These are phyloP conservation scores for Ibidorhyncha struthersii DNA, from an alignment of 2,113 vertebrate genomes.

Conservation along the genomic window DNA sequence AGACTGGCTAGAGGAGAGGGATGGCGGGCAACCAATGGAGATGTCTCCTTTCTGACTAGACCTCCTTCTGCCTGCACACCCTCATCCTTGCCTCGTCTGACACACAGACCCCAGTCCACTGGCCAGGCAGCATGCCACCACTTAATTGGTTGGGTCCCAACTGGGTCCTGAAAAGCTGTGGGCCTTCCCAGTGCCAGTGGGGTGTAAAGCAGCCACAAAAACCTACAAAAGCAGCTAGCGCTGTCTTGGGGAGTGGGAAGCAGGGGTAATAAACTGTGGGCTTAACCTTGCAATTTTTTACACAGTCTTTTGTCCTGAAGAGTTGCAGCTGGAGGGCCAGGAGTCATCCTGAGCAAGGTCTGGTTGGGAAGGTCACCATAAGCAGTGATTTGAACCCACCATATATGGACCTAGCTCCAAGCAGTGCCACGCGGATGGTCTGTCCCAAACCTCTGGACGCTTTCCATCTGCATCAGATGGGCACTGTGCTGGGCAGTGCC, in stretches of 20 bases:
- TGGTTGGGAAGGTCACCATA: not conserved
- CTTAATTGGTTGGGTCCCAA: rapidly evolving
- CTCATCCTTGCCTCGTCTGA: not conserved
- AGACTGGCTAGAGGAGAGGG: not conserved
- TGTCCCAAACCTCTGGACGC: not conserved
- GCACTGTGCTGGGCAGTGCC: not conserved
- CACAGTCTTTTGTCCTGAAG: not conserved
- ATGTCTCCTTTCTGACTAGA: not conserved
- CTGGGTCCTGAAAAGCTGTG: not conserved
- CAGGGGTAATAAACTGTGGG: not conserved
- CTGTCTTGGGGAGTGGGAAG: not conserved
- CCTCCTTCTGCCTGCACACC: not conserved
- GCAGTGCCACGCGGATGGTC: rapidly evolving
- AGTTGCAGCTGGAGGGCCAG: not conserved
- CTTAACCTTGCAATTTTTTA: not conserved
- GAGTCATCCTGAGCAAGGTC: not conserved
- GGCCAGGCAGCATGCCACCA: rapidly evolving
- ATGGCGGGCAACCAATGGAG: not conserved
- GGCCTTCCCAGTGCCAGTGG: not conserved
- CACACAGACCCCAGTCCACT: not conserved
- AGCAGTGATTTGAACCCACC: not conserved
- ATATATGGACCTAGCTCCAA: not conserved
- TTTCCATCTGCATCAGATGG: not conserved
- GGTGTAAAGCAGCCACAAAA: not conserved
- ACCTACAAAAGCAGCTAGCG: not conserved